phyloP scores from a whole-genome alignment of 2,888 invertebrate genomes.

The Tyria jacobaeae region DNA sequence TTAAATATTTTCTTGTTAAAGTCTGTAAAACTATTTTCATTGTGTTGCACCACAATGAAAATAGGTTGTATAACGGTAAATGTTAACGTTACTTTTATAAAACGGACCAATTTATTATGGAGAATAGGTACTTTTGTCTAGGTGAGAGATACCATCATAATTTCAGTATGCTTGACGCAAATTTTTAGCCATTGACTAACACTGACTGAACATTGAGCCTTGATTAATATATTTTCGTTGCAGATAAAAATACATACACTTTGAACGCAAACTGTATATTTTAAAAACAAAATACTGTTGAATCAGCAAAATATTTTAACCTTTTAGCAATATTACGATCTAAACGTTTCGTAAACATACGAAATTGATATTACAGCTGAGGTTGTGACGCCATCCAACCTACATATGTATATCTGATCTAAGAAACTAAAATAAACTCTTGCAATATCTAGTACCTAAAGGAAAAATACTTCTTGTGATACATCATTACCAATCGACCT shows the following conservation, averaged over 20 bases:
- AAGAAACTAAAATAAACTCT: conserved; percentile 10
- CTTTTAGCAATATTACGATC: conserved; percentile 20
- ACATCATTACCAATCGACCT: neutral
- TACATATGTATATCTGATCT: conserved; percentile 8
- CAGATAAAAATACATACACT: neutral
- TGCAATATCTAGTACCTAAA: conserved; percentile 9
- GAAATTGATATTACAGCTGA: conserved; percentile 16
- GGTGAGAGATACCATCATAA: no score
- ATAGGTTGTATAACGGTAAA: no score
- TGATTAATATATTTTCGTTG: neutral
- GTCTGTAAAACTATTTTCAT: no score
- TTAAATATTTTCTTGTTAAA: no score
- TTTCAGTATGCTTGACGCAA: no score
- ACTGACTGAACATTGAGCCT: no score
- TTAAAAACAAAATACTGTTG: conserved; percentile 26
- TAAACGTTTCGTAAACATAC: conserved; percentile 8
- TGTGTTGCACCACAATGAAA: no score
- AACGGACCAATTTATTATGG: no score
- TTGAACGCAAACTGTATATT: conserved; percentile 25
- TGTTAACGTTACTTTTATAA: no score
- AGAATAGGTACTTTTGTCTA: no score
- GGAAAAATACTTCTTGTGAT: neutral
- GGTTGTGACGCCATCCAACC: conserved; percentile 3
- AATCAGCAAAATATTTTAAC: conserved; percentile 32
- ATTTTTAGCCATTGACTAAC: no score